Conservation (phyloP, 2,888 invertebrate genomes). For the Lingula anatina region DNA sequence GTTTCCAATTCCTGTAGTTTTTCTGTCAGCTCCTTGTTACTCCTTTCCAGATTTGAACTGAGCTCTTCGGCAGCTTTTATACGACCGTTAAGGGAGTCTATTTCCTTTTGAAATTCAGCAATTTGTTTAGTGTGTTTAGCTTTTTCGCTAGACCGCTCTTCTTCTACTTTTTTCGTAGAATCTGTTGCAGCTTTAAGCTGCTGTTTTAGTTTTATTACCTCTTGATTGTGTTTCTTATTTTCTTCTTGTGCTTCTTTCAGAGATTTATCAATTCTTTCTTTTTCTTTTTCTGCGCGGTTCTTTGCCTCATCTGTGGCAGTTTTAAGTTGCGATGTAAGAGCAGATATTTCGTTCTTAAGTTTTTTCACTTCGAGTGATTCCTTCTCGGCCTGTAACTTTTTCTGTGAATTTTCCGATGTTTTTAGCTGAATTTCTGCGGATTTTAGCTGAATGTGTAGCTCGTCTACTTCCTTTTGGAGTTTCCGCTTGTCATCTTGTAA, state of each 20-base stretch:
- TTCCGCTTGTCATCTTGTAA: no score
- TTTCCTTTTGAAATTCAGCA: no score
- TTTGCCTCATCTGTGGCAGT: conserved; percentile 2
- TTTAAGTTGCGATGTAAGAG: no score
- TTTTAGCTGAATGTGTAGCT: conserved; percentile 22
- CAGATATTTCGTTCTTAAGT: no score
- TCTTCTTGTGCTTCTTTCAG: conserved; percentile 20
- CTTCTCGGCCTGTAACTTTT: conserved; percentile 12
- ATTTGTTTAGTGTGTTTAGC: conserved; percentile 21
- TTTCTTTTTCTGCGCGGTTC: conserved; percentile 8
- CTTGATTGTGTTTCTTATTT: conserved; percentile 22
- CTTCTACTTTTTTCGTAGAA: neutral
- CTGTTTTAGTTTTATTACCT: conserved; percentile 31
- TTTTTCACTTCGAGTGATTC: conserved; percentile 12
- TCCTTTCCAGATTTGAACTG: conserved; percentile 2
- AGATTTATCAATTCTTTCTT: conserved; percentile 18
- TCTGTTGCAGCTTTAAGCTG: neutral
- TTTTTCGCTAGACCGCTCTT: conserved; percentile 19
- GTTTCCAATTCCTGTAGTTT: conserved; percentile 1
- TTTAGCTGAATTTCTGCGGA: conserved; percentile 19
- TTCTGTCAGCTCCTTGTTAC: neutral
- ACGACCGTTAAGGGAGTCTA: conserved; percentile 17
- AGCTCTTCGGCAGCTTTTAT: conserved; percentile 12
- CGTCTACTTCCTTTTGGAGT: conserved; percentile 66
- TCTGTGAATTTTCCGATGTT: conserved; percentile 24